Evolutionary conservation across 2,797 vertebrate genomes (phyloP), one percentile per base, ranked within the genome.

Genomic region (Periophthalmus magnuspinnatus): DNA sequence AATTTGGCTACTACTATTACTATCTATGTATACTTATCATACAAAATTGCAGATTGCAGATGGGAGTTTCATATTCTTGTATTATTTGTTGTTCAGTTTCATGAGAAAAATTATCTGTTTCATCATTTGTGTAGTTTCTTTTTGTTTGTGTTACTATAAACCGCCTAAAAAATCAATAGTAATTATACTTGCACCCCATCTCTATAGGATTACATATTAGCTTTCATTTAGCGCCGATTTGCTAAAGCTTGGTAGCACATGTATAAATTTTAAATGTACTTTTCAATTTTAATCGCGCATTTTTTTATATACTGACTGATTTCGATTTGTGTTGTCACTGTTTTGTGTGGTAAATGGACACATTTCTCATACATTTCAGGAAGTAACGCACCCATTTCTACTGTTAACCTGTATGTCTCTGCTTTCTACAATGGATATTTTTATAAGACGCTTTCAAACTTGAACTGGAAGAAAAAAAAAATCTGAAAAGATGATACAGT

Each of bases 391-490:
- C 28, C 32, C 16, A 7, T 9, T 59, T 34, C 33, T 59, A 13
- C 24, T 32, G 22, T 28, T 5, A 10, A 1, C 36, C 36, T 16
- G 55, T 57, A 28, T 71, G 70, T 68, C 68, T 36, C 22, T 86
- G 81, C 41, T 84, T 78, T 80, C 80, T 68, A 77, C 74, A 93
- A 91, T 71, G 58, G 82, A 82, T 93, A 93, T 94, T 93, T 94
- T 94, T 94, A 78, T 93, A 93, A 89, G 74, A 89, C 70, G 78
- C 84, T 87, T 78, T 88, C 68, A 89, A 86, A 90, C 86, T 82
- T 87, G 77, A 91, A 91, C 81, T 54, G 77, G 81, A 79, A 79
- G 78, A 71, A 70, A 56, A 50, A 67, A 65, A 21, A 6, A 21
- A 22, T 11, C 11, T n/a, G 9, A 21, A 61, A 68, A 64, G 58